A percentile compares a stretch with the other conserved stretches of the same genome.
Conservation (phyloP, 2,888 invertebrate genomes). For the Philereme vetulata region DNA sequence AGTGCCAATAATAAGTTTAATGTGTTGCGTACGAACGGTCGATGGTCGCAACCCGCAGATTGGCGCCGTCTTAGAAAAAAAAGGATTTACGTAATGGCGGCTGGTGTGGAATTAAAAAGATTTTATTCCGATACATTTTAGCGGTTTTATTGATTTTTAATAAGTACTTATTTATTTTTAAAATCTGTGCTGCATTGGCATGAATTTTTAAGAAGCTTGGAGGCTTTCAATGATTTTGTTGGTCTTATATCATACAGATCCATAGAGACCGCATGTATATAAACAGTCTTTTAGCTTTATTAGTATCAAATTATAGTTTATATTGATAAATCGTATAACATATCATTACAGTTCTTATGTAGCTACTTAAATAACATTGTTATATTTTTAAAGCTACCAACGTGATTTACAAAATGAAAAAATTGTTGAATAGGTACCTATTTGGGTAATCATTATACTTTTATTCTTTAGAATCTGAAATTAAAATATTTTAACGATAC, state of each 20-base stretch:
- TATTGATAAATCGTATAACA: no score
- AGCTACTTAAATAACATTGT: no score
- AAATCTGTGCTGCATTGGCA: neutral
- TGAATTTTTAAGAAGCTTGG: neutral
- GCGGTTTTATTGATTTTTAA: conserved; percentile 29
- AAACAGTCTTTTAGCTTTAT: no score
- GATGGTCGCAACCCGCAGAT: conserved; percentile 57
- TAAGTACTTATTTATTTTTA: conserved; percentile 6
- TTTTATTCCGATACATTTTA: conserved; percentile 31
- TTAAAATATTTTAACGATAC: conserved; percentile 23
- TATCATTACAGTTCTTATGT: no score
- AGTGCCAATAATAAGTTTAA: conserved; percentile 78
- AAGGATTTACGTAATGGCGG: conserved; percentile 49
- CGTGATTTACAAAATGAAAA: no score
- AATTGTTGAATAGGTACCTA: no score
- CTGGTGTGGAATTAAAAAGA: conserved; percentile 40
- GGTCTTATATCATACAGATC: no score
- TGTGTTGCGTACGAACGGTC: conserved; percentile 48
- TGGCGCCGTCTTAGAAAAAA: conserved; percentile 64
- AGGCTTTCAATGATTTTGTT: neutral
- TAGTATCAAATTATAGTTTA: no score
- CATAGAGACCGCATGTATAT: no score
- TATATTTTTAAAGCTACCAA: no score
- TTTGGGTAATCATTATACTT: no score
- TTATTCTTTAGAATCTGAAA: conserved; percentile 3